These are phyloP conservation scores for Nycticebus coucang DNA, from an alignment of 2,113 vertebrate species.

Conservation along the genomic window DNA sequence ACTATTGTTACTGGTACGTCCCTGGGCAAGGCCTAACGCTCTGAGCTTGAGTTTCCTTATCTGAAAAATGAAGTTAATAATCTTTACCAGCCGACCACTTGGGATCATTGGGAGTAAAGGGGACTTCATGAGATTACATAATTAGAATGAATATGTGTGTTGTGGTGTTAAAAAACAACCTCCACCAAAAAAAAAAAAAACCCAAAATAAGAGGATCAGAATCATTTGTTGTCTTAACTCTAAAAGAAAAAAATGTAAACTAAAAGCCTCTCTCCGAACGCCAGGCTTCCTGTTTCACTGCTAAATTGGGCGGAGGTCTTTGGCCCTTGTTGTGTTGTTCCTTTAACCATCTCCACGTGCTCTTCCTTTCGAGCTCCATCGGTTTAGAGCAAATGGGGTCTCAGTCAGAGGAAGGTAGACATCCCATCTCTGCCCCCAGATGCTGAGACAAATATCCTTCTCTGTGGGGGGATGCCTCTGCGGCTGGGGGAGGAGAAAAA, in stretches of 20 bases:
- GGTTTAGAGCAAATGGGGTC: conserved; percentile 2
- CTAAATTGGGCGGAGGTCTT: background rate
- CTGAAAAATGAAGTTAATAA: background rate
- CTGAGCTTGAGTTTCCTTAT: background rate
- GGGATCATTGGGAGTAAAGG: background rate
- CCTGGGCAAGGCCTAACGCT: background rate
- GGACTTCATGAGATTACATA: background rate
- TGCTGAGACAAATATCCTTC: background rate
- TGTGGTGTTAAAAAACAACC: background rate
- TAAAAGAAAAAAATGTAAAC: background rate
- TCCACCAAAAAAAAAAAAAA: background rate
- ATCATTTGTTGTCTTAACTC: background rate
- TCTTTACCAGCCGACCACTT: background rate
- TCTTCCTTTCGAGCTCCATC: background rate
- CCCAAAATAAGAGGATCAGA: background rate
- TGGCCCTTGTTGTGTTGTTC: too few species aligned
- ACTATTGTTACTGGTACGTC: background rate
- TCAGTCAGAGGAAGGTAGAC: background rate
- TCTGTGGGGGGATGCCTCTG: accelerated
- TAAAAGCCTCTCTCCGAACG: background rate
- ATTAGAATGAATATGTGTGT: background rate
- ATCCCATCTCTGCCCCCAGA: background rate
- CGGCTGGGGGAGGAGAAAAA: background rate
- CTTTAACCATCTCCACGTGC: background rate
- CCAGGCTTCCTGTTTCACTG: background rate